These are phyloP conservation scores for Ephestia elutella DNA, from an alignment of 1,140 invertebrate species.

Conservation along the genomic window DNA sequence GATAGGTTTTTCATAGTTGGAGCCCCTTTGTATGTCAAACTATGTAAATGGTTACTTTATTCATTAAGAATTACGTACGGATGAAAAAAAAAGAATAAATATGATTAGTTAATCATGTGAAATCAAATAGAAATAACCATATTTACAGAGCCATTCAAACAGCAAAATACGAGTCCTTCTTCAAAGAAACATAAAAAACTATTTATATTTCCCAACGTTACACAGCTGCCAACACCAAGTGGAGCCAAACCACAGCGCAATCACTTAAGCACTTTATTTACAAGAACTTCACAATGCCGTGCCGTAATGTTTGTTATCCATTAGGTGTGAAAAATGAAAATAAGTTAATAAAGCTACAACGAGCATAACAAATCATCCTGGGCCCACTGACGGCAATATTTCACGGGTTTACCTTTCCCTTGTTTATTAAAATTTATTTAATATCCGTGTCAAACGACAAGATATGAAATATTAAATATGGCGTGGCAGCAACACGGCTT, in stretches of 20 bases:
- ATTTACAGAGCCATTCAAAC: background rate
- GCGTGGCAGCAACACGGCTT: background rate
- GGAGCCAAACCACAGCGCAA: background rate
- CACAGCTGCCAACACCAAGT: background rate
- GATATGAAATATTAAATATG: conserved; percentile 11
- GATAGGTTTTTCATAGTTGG: too few relatives aligned
- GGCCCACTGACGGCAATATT: conserved; percentile 39
- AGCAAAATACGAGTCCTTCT: background rate
- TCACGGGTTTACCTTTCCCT: conserved; percentile 39
- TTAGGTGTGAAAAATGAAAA: conserved; percentile 30
- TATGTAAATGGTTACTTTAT: too few relatives aligned
- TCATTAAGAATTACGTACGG: too few relatives aligned
- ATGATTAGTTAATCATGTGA: background rate
- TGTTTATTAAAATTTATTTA: conserved; percentile 65
- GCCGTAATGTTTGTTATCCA: conserved; percentile 20
- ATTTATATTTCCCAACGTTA: background rate
- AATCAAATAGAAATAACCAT: background rate
- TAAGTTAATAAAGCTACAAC: conserved; percentile 40
- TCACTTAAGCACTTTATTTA: conserved; percentile 2
- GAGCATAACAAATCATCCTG: conserved; percentile 49
- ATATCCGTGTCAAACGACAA: conserved; percentile 43
- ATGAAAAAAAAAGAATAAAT: too few relatives aligned
- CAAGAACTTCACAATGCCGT: conserved; percentile 5
- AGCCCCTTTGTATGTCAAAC: too few relatives aligned
- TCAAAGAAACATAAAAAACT: background rate